Conservation (phyloP, 2,888 invertebrate genomes). For the Neoaliturus tenellus region DNA sequence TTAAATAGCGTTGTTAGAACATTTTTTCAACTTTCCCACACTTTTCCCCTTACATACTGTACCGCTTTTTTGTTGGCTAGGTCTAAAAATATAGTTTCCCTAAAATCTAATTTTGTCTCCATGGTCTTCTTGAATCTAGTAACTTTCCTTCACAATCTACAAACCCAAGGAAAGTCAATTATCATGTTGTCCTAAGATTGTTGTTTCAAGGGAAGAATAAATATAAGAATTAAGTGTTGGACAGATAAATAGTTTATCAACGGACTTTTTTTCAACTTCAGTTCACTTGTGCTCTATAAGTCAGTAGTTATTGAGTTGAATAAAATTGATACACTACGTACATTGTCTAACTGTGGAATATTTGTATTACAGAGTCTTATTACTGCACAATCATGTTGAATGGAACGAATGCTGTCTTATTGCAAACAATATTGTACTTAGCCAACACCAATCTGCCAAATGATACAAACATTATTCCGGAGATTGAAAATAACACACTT, state of each 20-base stretch:
- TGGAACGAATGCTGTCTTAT: constrained; percentile 48
- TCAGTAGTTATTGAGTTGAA: background rate
- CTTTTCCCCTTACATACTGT: too few relatives aligned
- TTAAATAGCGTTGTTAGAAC: too few relatives aligned
- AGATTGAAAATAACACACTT: constrained; percentile 43
- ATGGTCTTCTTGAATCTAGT: too few relatives aligned
- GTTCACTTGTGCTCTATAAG: background rate
- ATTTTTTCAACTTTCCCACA: too few relatives aligned
- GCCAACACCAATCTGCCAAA: constrained; percentile 45
- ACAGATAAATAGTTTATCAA: background rate
- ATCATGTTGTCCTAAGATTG: background rate
- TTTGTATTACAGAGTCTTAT: constrained; percentile 1
- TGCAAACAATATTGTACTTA: constrained; percentile 56
- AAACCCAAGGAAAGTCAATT: too few relatives aligned
- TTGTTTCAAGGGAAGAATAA: background rate
- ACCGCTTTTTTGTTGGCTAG: background rate
- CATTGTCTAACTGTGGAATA: background rate
- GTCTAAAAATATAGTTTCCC: background rate
- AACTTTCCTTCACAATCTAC: too few relatives aligned
- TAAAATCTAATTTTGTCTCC: background rate
- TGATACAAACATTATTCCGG: constrained; percentile 26
- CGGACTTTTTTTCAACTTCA: background rate
- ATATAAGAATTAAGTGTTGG: background rate
- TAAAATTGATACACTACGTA: background rate
- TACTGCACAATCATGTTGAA: constrained; percentile 43